These are phyloP conservation scores for Bombylius discolor DNA, from an alignment of 2,888 invertebrate genomes.

Conservation along the genomic window DNA sequence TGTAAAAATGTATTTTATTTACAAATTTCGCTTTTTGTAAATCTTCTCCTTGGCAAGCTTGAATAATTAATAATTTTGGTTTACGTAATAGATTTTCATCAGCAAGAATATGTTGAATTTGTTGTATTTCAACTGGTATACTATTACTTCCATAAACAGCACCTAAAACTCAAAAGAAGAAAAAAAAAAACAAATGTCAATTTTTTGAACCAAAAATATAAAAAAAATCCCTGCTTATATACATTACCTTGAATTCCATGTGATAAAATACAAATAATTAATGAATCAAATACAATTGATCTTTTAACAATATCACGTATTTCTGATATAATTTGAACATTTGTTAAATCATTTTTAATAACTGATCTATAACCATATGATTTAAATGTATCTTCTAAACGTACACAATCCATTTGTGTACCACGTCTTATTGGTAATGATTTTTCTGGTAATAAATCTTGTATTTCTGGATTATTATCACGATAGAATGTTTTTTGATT, in stretches of 20 bases:
- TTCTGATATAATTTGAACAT: constrained; percentile 20
- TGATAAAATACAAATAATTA: constrained; percentile 31
- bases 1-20: not conserved
- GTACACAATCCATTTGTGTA: constrained; percentile 25
- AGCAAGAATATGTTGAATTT: constrained; percentile 39
- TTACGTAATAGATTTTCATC: constrained; percentile 34
- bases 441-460: constrained; percentile 20
- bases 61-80: constrained; percentile 44
- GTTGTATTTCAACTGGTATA: constrained; percentile 35
- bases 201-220: not conserved
- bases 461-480: constrained; percentile 18
- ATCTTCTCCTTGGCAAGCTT: constrained; percentile 42
- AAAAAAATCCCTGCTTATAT: not conserved
- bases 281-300: constrained; percentile 24
- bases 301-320: constrained; percentile 23
- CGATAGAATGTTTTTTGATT: constrained; percentile 27
- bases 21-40: constrained; percentile 7
- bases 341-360: constrained; percentile 21
- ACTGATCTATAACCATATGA: constrained; percentile 25
- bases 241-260: constrained; percentile 33
- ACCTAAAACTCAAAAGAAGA: constrained; percentile 23
- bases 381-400: constrained; percentile 21
- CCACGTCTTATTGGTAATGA: constrained; percentile 22
- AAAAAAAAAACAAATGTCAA: not conserved
- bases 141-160: constrained; percentile 40